phyloP scores from a whole-genome alignment of 2,113 vertebrate species.

The Daphoenositta chrysoptera region DNA sequence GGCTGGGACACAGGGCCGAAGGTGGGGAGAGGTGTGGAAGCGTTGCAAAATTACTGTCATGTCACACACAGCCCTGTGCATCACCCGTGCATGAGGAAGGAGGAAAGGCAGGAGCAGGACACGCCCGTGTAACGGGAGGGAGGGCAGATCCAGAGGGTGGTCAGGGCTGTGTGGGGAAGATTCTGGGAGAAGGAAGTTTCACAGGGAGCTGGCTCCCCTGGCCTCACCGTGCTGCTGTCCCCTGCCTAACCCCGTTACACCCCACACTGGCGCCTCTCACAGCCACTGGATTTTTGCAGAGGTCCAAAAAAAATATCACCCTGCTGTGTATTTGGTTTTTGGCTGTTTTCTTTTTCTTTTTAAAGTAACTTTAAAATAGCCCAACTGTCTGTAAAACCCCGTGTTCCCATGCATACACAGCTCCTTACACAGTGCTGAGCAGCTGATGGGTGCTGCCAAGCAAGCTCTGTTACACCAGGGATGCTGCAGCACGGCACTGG shows the following conservation, averaged over 20 bases:
- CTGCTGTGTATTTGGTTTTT: background rate
- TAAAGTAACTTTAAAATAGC: background rate
- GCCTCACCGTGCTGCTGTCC: background rate
- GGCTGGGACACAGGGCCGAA: background rate
- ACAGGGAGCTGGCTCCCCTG: background rate
- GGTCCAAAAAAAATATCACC: background rate
- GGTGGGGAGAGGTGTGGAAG: background rate
- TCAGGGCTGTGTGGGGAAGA: accelerated
- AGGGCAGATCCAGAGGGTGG: accelerated
- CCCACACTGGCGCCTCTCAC: background rate
- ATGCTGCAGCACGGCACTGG: accelerated
- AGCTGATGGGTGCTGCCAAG: background rate
- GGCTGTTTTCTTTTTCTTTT: background rate
- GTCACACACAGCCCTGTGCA: background rate
- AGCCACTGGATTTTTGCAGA: background rate
- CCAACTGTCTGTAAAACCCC: background rate
- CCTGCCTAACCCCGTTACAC: background rate
- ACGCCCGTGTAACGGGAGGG: background rate
- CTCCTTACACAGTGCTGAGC: accelerated
- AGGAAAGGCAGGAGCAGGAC: background rate
- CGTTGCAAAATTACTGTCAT: background rate
- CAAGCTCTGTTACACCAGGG: background rate
- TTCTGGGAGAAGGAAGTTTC: background rate
- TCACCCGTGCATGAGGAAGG: background rate
- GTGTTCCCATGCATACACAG: background rate